A percentile compares a stretch with the other conserved stretches of the same genome.
These are phyloP conservation scores for Euura lappo DNA, from an alignment of 1,140 invertebrate genomes.

Conservation along the genomic window DNA sequence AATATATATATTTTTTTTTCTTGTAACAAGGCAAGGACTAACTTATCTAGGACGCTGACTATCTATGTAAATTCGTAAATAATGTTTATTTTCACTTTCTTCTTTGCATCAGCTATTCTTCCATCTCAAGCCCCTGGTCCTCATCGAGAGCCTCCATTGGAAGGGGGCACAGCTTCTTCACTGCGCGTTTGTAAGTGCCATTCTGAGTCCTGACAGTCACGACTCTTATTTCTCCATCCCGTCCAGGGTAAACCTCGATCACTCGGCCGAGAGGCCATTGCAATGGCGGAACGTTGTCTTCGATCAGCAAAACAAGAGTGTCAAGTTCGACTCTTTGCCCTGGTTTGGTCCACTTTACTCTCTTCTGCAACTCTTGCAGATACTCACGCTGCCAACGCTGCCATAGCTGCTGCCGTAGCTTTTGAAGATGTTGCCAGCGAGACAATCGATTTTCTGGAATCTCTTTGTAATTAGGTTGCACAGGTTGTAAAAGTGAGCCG, in stretches of 20 bases:
- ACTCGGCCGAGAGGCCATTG: constrained; percentile 19
- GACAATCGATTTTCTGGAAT: constrained; percentile 11
- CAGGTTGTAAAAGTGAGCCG: constrained; percentile 11
- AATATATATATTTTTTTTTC: too few relatives aligned
- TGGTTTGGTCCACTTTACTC: constrained; percentile 18
- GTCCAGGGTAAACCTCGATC: constrained; percentile 20
- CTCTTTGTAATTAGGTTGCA: constrained; percentile 16
- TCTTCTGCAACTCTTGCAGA: constrained; percentile 24
- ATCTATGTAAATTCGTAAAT: too few relatives aligned
- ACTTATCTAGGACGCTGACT: too few relatives aligned
- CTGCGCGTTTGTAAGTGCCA: background rate
- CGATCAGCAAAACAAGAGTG: constrained; percentile 18
- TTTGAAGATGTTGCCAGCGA: constrained; percentile 34
- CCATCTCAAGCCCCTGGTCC: background rate
- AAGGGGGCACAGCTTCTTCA: too few relatives aligned
- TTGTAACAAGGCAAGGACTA: too few relatives aligned
- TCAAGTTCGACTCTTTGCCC: constrained; percentile 8
- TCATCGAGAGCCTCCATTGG: background rate
- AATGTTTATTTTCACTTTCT: too few relatives aligned
- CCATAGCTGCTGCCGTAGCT: constrained; percentile 33
- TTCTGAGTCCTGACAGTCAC: constrained; percentile 12
- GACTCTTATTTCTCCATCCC: constrained; percentile 11
- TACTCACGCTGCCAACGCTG: constrained; percentile 34
- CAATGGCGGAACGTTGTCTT: constrained; percentile 13
- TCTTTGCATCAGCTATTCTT: too few relatives aligned